phyloP scores from a whole-genome alignment of 1,140 invertebrate genomes.

The Ylistrum balloti region DNA sequence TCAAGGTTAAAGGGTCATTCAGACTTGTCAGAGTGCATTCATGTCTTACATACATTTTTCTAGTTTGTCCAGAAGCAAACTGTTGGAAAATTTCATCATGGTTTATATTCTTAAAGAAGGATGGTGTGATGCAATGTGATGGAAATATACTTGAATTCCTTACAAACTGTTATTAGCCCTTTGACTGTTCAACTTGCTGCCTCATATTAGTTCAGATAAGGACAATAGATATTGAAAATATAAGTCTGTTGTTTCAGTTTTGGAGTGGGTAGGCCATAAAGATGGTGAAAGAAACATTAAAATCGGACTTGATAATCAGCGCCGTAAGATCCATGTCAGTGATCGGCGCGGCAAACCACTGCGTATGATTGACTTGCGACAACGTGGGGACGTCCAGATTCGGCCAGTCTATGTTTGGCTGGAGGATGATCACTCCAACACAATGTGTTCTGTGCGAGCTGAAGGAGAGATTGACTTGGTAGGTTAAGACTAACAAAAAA shows the following conservation, averaged over 20 bases:
- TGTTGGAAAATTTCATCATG: too few relatives aligned
- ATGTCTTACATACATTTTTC: too few relatives aligned
- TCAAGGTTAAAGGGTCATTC: too few relatives aligned
- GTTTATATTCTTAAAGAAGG: too few relatives aligned
- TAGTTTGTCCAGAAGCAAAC: too few relatives aligned
- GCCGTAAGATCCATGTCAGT: conserved; percentile 68
- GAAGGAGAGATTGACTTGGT: conserved; percentile 70
- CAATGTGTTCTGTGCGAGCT: conserved; percentile 66
- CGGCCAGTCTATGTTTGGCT: conserved; percentile 58
- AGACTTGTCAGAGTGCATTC: too few relatives aligned
- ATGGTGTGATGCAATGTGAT: too few relatives aligned
- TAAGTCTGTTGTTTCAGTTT: conserved; percentile 53
- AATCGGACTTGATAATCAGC: conserved; percentile 63
- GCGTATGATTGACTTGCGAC: conserved; percentile 84
- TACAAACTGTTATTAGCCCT: too few relatives aligned
- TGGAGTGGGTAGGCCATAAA: conserved; percentile 71
- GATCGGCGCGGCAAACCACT: conserved; percentile 77
- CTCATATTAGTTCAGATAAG: too few relatives aligned
- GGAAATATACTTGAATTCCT: too few relatives aligned
- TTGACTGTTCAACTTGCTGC: too few relatives aligned
- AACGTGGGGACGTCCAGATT: conserved; percentile 11
- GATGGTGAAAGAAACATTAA: conserved; percentile 68
- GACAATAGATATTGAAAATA: too few relatives aligned
- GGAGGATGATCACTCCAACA: conserved; percentile 52
- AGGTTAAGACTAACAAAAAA: conserved; percentile 38